Evolutionary conservation across 2,888 invertebrate species (phyloP).

Genomic region (Monochamus alternatus): DNA sequence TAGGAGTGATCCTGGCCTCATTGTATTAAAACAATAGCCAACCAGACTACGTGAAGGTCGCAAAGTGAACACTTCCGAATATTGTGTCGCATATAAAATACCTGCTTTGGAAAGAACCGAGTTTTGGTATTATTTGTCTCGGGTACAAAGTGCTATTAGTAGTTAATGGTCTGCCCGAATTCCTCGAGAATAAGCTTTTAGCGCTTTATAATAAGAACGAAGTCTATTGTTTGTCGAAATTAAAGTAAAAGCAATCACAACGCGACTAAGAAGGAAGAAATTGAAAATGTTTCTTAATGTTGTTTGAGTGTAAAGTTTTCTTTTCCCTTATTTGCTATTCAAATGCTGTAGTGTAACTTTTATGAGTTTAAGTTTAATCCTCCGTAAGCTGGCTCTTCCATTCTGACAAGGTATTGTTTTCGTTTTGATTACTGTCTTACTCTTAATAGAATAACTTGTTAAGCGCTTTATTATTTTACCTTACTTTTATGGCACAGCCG

Average conservation of each 20-base stretch:
- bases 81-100: slow-evolving; percentile 42
- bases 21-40: slow-evolving; percentile 43
- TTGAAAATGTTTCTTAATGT: slow-evolving; percentile 41
- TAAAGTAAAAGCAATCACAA: slow-evolving; percentile 39
- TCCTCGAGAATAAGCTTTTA: slow-evolving; percentile 39
- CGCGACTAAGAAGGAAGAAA: slow-evolving; percentile 37
- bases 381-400: slow-evolving; percentile 29
- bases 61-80: slow-evolving; percentile 43
- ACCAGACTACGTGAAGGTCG: slow-evolving; percentile 21
- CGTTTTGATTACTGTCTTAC: slow-evolving; percentile 36
- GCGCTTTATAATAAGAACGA: slow-evolving; percentile 33
- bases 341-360: slow-evolving; percentile 36
- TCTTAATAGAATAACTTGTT: slow-evolving; percentile 40
- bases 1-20: slow-evolving; percentile 31
- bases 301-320: slow-evolving; percentile 40
- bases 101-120: slow-evolving; percentile 39
- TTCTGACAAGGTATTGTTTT: slow-evolving; percentile 41
- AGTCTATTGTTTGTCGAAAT: slow-evolving; percentile 36
- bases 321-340: slow-evolving; percentile 38
- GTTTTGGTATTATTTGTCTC: slow-evolving; percentile 35
- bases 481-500: slow-evolving; percentile 16
- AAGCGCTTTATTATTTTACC: slow-evolving; percentile 41
- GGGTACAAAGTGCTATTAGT: slow-evolving; percentile 25
- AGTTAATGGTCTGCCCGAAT: slow-evolving; percentile 32
- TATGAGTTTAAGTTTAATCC: slow-evolving; percentile 42